phyloP scores from a whole-genome alignment of 2,113 vertebrate genomes.

The Platichthys stellatus region DNA sequence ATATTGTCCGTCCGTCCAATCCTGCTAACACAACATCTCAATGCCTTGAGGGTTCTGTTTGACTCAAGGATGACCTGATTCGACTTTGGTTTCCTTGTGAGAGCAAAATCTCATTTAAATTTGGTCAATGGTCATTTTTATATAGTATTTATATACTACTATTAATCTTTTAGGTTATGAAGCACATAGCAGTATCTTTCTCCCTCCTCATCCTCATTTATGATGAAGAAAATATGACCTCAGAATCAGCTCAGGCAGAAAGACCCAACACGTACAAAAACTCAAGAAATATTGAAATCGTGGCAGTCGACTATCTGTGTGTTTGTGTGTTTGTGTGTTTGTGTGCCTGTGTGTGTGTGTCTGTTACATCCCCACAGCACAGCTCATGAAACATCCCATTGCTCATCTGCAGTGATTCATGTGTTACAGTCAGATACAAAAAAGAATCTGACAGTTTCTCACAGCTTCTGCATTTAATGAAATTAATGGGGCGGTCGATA shows the following conservation, averaged over 20 bases:
- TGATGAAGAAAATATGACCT: conserved; percentile 81
- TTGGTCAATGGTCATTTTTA: too few species aligned
- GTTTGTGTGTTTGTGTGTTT: neutral
- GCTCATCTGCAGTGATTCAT: conserved; percentile 50
- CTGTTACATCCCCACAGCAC: conserved; percentile 39
- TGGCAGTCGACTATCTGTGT: neutral
- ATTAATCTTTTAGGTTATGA: too few species aligned
- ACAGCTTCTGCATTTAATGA: neutral
- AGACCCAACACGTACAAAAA: conserved; percentile 16
- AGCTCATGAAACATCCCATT: conserved; percentile 56
- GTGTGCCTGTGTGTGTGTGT: conserved; percentile 12
- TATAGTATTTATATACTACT: too few species aligned
- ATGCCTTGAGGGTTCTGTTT: too few species aligned
- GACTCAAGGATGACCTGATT: too few species aligned
- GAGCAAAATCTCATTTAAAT: too few species aligned
- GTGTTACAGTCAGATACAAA: conserved; percentile 4
- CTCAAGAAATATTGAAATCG: too few species aligned
- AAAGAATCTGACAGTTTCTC: conserved; percentile 5
- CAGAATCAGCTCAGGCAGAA: conserved; percentile 75
- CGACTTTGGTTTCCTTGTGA: too few species aligned
- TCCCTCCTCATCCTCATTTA: conserved; percentile 81
- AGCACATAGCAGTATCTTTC: too few species aligned
- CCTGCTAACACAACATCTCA: too few species aligned
- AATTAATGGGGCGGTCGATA: neutral
- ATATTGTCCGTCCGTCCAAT: too few species aligned